These are phyloP conservation scores for Phylloscopus collybita DNA, from an alignment of 2,797 vertebrate genomes.

Conservation along the genomic window DNA sequence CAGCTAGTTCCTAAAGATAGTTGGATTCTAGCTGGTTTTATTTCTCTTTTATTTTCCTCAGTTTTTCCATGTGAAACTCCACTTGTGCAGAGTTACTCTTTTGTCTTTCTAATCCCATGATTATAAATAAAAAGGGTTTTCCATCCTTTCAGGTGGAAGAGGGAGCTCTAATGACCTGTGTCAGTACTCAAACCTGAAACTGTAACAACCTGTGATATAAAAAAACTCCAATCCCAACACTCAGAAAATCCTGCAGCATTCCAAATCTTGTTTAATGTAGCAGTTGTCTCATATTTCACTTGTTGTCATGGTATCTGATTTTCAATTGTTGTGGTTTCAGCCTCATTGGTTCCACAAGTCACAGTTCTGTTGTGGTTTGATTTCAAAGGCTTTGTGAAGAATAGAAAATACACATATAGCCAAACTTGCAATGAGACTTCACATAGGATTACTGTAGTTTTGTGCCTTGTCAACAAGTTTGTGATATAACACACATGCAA, in stretches of 20 bases:
- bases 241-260: neutral
- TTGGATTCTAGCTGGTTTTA: neutral
- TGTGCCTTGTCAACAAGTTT: neutral
- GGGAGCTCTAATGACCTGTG: neutral
- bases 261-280: neutral
- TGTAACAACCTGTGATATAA: neutral
- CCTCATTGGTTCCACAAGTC: neutral
- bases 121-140: neutral
- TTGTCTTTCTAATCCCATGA: neutral
- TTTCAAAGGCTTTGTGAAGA: neutral
- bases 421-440: neutral
- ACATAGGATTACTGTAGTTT: neutral
- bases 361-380: neutral
- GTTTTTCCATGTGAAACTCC: neutral
- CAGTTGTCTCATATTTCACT: neutral
- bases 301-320: conserved; percentile 9
- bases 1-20: neutral
- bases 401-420: neutral
- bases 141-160: neutral
- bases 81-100: neutral
- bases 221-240: neutral
- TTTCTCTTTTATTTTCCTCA: neutral
- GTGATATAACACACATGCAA: neutral
- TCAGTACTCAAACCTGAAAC: neutral
- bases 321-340: neutral